Percentiles rank a stretch among this genome's conserved stretches.
phyloP scores from a whole-genome alignment of 2,888 invertebrate species.

The Melanotus villosus region DNA sequence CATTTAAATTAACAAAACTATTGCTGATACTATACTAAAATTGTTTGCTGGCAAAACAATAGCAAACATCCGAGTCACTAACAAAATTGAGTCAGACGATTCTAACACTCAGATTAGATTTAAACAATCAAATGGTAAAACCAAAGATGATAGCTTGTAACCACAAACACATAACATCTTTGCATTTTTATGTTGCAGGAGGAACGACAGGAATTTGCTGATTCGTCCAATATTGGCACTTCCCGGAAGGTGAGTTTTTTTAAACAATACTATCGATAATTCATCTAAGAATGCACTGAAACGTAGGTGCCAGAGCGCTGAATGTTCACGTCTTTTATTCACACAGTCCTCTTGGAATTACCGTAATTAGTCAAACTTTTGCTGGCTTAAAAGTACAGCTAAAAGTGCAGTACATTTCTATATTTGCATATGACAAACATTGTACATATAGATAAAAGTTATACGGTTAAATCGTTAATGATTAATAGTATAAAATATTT shows the following conservation, averaged over 20 bases:
- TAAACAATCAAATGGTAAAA: constrained; percentile 36
- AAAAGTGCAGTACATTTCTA: too few species aligned
- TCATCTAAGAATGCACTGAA: constrained; percentile 20
- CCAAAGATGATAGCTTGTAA: constrained; percentile 34
- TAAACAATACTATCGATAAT: constrained; percentile 34
- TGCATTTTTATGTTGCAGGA: constrained; percentile 48
- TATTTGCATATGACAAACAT: too few species aligned
- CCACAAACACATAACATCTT: constrained; percentile 41
- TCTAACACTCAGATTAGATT: constrained; percentile 28
- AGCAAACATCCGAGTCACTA: too few species aligned
- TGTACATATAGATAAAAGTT: too few species aligned
- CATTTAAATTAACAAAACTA: too few species aligned
- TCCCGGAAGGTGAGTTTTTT: constrained; percentile 44
- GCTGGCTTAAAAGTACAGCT: too few species aligned
- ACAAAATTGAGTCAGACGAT: too few species aligned
- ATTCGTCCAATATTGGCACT: constrained; percentile 35
- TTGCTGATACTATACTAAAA: too few species aligned
- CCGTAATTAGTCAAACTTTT: constrained; percentile 3
- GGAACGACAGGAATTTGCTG: constrained; percentile 43
- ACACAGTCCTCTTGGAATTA: background rate
- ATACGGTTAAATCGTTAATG: too few species aligned
- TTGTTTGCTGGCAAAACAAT: too few species aligned
- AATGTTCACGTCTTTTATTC: background rate
- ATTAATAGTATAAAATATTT: too few species aligned
- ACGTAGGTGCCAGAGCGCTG: constrained; percentile 29